Percentiles rank a stretch among this genome's conserved stretches.
Evolutionary conservation across 1,140 invertebrate species (phyloP).

Genomic region (Zaprionus tsacasi): DNA sequence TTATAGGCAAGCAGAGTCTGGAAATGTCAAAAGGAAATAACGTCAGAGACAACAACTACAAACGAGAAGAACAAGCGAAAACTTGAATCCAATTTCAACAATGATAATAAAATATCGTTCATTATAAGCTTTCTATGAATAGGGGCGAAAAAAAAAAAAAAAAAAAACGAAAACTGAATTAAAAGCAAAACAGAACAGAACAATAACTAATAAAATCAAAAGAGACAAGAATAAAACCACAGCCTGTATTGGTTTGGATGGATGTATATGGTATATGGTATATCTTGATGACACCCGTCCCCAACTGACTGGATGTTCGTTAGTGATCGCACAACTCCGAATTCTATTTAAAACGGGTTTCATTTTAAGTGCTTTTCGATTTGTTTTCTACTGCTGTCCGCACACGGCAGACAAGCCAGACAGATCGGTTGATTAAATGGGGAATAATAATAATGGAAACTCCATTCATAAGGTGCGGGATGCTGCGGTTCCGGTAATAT

Average conservation of each 20-base stretch:
- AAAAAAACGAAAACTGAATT: conserved; percentile 32
- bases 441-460: conserved; percentile 33
- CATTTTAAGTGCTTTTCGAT: conserved; percentile 5
- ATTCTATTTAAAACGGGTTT: conserved; percentile 42
- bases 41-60: conserved; percentile 20
- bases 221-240: conserved; percentile 24
- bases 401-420: not conserved
- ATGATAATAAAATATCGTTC: conserved; percentile 51
- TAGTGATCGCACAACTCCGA: conserved; percentile 24
- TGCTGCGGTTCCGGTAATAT: conserved; percentile 35
- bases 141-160: conserved; percentile 16
- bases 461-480: conserved; percentile 61
- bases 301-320: conserved; percentile 25
- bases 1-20: conserved; percentile 64
- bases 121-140: conserved; percentile 46
- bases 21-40: conserved; percentile 67
- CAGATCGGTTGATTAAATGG: conserved; percentile 19
- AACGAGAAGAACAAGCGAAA: conserved; percentile 11
- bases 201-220: conserved; percentile 45
- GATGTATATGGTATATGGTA: not conserved
- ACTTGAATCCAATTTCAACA: conserved; percentile 33
- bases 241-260: not conserved
- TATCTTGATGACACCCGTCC: conserved; percentile 18
- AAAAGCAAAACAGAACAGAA: conserved; percentile 14
- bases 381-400: not conserved